Evolutionary conservation across 2,797 vertebrate genomes (phyloP), one percentile per base, ranked within the genome.

Genomic region (Enteromius trimaculatus): DNA sequence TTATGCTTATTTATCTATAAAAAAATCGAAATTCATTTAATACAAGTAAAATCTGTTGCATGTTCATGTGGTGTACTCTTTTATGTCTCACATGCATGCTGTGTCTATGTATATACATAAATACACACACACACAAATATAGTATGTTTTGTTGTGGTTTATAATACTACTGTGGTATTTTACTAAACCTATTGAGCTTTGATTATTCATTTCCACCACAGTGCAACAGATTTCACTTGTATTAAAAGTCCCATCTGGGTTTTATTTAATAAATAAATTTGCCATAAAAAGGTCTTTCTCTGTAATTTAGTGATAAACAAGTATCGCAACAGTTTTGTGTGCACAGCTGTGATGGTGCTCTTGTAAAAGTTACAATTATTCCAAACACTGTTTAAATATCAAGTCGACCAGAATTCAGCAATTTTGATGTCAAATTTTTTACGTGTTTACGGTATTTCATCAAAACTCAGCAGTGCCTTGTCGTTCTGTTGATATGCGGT

Each of bases 231-330:
- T 23, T 58, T 58, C 6, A 10, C 34, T 39, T 23, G 11, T 39
- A n/a, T 23, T 75, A 39, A 75, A 75, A 75, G 9, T 37, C 11
- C 31, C 51, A 55, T 75, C 72, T 75, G 31, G 72, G 37, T 68
- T 39, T 39, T 68, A 68, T 31, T 64, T 34, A 34, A 23, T 76
- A 58, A 58, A 58, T 76, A 39, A 58, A 58, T 58, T 5, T 9
- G 21, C 49, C 31, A 39, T 76, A 23, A 76, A 39, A 17, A 55
- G 31, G 11, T n/a, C 11, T 23, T 58, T n/a, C 13, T 23, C 19
- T 55, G 3, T 75, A n/a, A 39, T 75, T 76, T 58, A 39, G 21
- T 17, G 51, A 75, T 55, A 75, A 39, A 75, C 31, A 55, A 44
- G 13, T 23, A 3, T 7, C 26, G 37, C 14, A 49, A 47, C 9